Evolutionary conservation across 2,113 vertebrate species (phyloP), one percentile per base, ranked within the genome.

Genomic region (Astur gentilis): DNA sequence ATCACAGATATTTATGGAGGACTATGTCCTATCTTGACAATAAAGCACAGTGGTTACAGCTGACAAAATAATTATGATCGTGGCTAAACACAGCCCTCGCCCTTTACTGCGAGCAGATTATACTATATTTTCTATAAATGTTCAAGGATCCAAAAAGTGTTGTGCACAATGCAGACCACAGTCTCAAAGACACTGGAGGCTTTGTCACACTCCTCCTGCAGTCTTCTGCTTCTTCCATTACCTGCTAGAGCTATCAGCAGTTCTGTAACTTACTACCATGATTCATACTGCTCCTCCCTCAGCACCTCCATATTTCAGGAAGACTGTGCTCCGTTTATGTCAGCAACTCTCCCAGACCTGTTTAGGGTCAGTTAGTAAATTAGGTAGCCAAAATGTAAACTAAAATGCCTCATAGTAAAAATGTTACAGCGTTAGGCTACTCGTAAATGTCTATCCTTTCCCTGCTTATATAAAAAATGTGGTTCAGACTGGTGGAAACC

Each of bases 31-130:
- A 7, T 42, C 32, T 23, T 69, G 21, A 62, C 13, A 82, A 52
- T 36, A 89, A 45, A 66, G 11, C 1, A 38, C 69, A 12, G 15
- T 12, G 16, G 3, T 36, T 77, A 42, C 14, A 11, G 16, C 13
- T 81, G 50, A 84, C n/a, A 81, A 65, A 87, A 57, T n/a, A 82
- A 4, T 61, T 40, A 49, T 58, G 14, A 49, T 23, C 0, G 0
- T 26, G 8, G 15, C 38, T 58, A 61, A 83, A 60, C 0, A 1
- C 44, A 47, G 45, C 26, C 57, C 26, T 83, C 0, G 0, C 5
- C 6, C 38, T 80, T 89, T 42, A 70, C 13, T 18, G 23, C 0
- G 0, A 79, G 31, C 4, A 60, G 42, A 69, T 64, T 64, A 34
- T 71, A 45, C 40, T 55, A 9, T 16, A 42, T 83, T 69, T 83